A percentile compares a stretch with the other conserved stretches of the same genome.
Evolutionary conservation across 2,113 vertebrate genomes (phyloP).

Genomic region (Oncorhynchus clarkii): DNA sequence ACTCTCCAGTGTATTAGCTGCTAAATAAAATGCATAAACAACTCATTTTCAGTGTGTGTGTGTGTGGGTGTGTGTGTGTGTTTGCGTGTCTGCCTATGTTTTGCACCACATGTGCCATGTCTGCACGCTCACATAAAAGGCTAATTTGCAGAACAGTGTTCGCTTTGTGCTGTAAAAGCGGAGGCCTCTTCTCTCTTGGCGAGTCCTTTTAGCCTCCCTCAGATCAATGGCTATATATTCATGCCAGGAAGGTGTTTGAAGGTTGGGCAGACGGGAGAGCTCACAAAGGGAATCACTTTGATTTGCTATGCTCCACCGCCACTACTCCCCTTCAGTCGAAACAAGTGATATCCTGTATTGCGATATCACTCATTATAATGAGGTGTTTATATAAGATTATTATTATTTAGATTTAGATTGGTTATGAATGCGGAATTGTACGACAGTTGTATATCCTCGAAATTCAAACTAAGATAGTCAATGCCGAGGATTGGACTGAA

Average conservation of each 20-base stretch:
- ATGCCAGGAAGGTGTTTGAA: constrained; percentile 67
- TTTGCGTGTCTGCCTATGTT: background rate
- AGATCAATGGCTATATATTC: constrained; percentile 70
- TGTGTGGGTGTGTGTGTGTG: constrained; percentile 2
- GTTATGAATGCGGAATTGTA: too few relatives aligned
- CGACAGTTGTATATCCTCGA: too few relatives aligned
- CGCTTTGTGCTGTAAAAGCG: constrained; percentile 58
- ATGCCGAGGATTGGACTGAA: too few relatives aligned
- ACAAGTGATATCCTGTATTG: background rate
- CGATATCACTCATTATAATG: background rate
- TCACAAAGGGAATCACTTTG: constrained; percentile 61
- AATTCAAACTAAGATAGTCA: too few relatives aligned
- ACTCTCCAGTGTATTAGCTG: background rate
- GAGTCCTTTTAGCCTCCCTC: constrained; percentile 47
- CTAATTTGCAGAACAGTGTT: constrained; percentile 36
- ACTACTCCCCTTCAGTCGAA: background rate
- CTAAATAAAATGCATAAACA: background rate
- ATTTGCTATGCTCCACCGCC: constrained; percentile 55
- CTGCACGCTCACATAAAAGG: constrained; percentile 47
- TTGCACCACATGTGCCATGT: constrained; percentile 34
- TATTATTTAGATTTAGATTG: too few relatives aligned
- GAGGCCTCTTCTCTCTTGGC: constrained; percentile 37
- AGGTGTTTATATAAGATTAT: background rate
- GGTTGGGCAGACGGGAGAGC: constrained; percentile 32
- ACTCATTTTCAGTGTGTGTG: background rate